Evolutionary conservation across 2,888 invertebrate genomes (phyloP).

Genomic region (Eristalis intricaria): DNA sequence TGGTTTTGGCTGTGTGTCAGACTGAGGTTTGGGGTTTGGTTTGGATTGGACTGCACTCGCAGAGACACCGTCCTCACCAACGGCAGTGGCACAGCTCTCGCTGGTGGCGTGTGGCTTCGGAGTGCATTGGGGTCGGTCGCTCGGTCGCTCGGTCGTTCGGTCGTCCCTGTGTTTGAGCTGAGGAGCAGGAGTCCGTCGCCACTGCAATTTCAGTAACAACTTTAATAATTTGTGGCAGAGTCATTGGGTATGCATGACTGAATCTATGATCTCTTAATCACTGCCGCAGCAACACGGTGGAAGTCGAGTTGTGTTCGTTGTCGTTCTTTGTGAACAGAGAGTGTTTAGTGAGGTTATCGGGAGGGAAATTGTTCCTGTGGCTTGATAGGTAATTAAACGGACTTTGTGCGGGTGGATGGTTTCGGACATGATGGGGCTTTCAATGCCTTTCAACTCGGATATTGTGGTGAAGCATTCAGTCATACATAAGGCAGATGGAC

Average conservation of each 20-base stretch:
- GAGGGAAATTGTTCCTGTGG: slow-evolving; percentile 1
- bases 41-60: slow-evolving; percentile 10
- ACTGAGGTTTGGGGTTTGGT: slow-evolving; percentile 58
- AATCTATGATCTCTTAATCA: slow-evolving; percentile 64
- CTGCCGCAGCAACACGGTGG: slow-evolving; percentile 14
- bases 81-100: neutral
- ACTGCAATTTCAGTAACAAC: slow-evolving; percentile 63
- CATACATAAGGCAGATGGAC: neutral
- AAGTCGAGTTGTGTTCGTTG: slow-evolving; percentile 21
- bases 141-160: neutral
- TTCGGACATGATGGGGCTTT: neutral
- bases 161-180: neutral
- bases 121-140: slow-evolving; percentile 3
- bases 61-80: neutral
- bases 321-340: neutral
- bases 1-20: slow-evolving; percentile 46
- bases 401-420: neutral
- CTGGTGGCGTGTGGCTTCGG: neutral
- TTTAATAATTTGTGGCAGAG: slow-evolving; percentile 60
- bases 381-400: slow-evolving; percentile 2
- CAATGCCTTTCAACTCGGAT: neutral
- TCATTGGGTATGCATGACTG: slow-evolving; percentile 64
- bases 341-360: slow-evolving; percentile 14
- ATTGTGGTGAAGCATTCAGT: neutral
- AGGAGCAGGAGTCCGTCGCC: slow-evolving; percentile 31